Evolutionary conservation across 2,888 invertebrate species (phyloP), one percentile per base, ranked within the genome.

Genomic region (Caenorhabditis auriculariae): DNA sequence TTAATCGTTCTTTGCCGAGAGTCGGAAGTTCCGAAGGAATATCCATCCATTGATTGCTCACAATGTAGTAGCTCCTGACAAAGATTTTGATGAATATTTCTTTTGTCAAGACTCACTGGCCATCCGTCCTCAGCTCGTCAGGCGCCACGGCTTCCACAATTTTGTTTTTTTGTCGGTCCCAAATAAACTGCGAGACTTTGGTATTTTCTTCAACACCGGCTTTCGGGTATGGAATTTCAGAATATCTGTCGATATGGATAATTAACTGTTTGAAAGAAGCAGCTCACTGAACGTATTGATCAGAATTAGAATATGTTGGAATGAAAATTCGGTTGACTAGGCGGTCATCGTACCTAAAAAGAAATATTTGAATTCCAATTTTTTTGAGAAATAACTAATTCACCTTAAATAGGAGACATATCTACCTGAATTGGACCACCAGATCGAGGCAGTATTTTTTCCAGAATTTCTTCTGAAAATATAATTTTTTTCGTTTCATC

Each of bases 211-310:
- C 24, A 9, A 70, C 74, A 0, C 77, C 77, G 1, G 76, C 69
- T 55, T 75, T 74, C 9, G 77, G 75, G 38, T 76, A 77, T 4
- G 76, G 63, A 6, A 76, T 51, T 26, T 73, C 65, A 9, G 47
- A 39, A 41, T 76, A 74, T 26, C 72, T 71, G 28, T n/a, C 66
- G 41, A 26, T 17, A 5, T 23, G 7, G 21, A 32, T 59, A 35
- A 26, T 42, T 26, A 21, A 58, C 6, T 49, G 7, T 21, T 49
- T 19, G 5, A 5, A 7, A 15, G 21, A 4, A n/a, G 5, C 21
- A 44, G 32, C 59, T 49, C 46, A 70, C 62, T 68, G 60, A 0
- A 72, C 66, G 32, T 76, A 75, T 23, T 55, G 64, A 17, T 52
- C 46, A 4, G 38, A 47, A 2, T 39, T 37, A 4, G 49, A 50